Percentiles rank a stretch among this genome's conserved stretches.
Conservation (phyloP, 2,797 vertebrate genomes). For the Yasuhikotakia modesta region DNA sequence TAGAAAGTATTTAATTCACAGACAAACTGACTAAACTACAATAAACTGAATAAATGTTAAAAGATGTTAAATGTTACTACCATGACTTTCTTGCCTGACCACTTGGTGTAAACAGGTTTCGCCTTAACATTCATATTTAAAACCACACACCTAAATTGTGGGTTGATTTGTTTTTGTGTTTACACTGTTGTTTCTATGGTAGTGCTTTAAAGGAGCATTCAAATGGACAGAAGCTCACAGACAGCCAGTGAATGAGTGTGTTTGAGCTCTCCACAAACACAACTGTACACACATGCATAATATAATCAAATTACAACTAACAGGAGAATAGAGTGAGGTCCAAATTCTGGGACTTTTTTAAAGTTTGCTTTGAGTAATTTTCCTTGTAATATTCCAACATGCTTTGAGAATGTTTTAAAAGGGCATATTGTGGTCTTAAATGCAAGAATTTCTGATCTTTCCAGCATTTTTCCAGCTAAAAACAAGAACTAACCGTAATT, state of each 20-base stretch:
- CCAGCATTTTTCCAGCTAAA: too few relatives aligned
- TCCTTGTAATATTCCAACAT: too few relatives aligned
- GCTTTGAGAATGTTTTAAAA: too few relatives aligned
- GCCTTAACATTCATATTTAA: neutral
- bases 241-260: neutral
- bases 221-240: neutral
- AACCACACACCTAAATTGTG: neutral
- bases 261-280: neutral
- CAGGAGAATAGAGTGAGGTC: neutral
- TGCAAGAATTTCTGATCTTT: too few relatives aligned
- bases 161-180: neutral
- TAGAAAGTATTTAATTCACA: too few relatives aligned
- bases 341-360: neutral
- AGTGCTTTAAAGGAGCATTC: neutral
- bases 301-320: neutral
- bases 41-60: too few relatives aligned
- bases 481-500: neutral
- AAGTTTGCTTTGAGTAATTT: too few relatives aligned
- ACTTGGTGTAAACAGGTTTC: too few relatives aligned
- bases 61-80: too few relatives aligned
- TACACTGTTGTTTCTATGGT: neutral
- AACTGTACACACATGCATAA: neutral
- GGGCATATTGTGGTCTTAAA: too few relatives aligned
- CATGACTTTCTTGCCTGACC: too few relatives aligned
- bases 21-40: too few relatives aligned